A percentile compares a stretch with the other conserved stretches of the same genome.
Conservation (phyloP, 2,797 vertebrate genomes). For the Pagetopsis macropterus region DNA sequence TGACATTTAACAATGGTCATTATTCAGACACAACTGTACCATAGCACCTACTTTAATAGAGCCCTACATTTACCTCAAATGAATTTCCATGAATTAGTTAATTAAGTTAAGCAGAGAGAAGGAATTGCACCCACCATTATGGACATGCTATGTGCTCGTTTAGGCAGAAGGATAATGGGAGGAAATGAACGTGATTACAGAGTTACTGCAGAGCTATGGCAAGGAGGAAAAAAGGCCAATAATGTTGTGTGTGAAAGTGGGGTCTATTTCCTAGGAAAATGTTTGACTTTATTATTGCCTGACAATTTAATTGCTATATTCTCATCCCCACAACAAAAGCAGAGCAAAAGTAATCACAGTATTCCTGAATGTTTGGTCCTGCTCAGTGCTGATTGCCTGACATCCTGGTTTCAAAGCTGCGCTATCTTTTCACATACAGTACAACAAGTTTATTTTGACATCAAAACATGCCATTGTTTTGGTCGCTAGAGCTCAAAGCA, state of each 20-base stretch:
- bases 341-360: constrained; percentile 50
- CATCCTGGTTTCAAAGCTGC: constrained; percentile 66
- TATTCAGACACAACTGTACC: constrained; percentile 41
- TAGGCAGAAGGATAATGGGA: constrained; percentile 76
- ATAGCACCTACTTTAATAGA: constrained; percentile 65
- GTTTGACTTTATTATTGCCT: constrained; percentile 35
- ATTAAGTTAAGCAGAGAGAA: constrained; percentile 58
- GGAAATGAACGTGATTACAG: constrained; percentile 76
- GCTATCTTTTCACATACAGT: constrained; percentile 47
- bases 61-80: constrained; percentile 56
- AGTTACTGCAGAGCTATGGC: constrained; percentile 49
- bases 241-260: constrained; percentile 56
- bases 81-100: constrained; percentile 66
- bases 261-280: constrained; percentile 44
- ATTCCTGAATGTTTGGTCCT: constrained; percentile 37
- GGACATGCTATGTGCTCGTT: constrained; percentile 64
- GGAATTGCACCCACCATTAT: constrained; percentile 59
- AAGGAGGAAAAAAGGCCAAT: constrained; percentile 29
- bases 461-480: constrained; percentile 46
- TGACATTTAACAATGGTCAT: constrained; percentile 41
- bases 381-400: constrained; percentile 57
- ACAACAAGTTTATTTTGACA: constrained; percentile 66
- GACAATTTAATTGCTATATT: constrained; percentile 38
- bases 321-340: constrained; percentile 49
- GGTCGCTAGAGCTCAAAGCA: constrained; percentile 32